Evolutionary conservation across 2,888 invertebrate genomes (phyloP).

Genomic region (Galerucella pusilla): DNA sequence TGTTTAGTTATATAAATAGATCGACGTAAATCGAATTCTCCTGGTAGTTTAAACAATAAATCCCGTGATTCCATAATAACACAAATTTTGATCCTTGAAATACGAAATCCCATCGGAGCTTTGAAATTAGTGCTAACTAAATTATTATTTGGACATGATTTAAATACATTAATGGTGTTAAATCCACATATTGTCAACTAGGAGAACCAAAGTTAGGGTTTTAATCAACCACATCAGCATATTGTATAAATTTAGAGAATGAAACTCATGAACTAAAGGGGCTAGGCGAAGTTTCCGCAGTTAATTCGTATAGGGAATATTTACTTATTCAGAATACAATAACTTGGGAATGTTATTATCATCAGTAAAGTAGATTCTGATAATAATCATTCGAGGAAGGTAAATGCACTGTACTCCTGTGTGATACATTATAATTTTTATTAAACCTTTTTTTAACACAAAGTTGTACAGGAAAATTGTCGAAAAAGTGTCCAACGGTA

Average conservation of each 20-base stretch:
- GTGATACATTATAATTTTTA: no score
- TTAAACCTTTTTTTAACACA: no score
- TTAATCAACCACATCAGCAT: conserved; percentile 17
- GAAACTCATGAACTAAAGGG: conserved; percentile 5
- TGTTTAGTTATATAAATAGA: conserved; percentile 1
- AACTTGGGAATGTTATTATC: neutral
- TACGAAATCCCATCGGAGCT: conserved; percentile 11
- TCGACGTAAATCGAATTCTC: neutral
- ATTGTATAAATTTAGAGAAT: conserved; percentile 8
- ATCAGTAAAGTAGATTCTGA: neutral
- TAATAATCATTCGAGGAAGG: neutral
- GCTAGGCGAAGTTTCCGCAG: neutral
- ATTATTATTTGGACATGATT: conserved; percentile 20
- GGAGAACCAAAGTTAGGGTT: conserved; percentile 4
- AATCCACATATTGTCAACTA: conserved; percentile 13
- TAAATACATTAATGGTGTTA: conserved; percentile 13
- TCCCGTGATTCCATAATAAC: conserved; percentile 11
- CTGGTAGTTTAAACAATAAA: neutral
- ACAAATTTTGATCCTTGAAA: conserved; percentile 8
- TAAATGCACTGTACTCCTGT: no score
- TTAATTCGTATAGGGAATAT: neutral
- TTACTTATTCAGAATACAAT: neutral
- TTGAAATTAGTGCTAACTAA: conserved; percentile 1
- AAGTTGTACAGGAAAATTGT: no score
- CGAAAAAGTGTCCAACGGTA: no score